These are phyloP conservation scores for Parus major DNA, from an alignment of 2,113 vertebrate species.

Conservation along the genomic window DNA sequence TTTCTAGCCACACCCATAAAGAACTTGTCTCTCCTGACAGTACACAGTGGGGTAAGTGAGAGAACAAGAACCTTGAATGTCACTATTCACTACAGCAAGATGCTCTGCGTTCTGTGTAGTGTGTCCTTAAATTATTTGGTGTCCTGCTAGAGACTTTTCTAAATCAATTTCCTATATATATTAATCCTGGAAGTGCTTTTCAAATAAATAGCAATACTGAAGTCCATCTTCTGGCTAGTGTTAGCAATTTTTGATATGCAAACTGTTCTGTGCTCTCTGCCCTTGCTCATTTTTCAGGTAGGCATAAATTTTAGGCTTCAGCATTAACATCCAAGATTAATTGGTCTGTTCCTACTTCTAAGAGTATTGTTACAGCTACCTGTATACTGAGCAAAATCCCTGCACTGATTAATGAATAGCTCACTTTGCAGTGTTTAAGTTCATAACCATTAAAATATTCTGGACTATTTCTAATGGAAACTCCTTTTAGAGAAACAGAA, in stretches of 20 bases:
- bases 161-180: neutral
- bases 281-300: neutral
- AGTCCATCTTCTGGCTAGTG: neutral
- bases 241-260: neutral
- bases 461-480: neutral
- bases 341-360: neutral
- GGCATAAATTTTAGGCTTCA: neutral
- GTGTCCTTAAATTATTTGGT: neutral
- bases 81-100: neutral
- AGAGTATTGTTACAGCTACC: constrained; percentile 38
- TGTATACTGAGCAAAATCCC: neutral
- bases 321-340: neutral
- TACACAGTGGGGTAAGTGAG: neutral
- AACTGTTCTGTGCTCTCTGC: neutral
- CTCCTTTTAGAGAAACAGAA: neutral
- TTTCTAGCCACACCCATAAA: neutral
- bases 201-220: neutral
- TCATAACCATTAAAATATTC: neutral
- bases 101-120: neutral
- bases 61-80: neutral
- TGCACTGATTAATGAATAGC: neutral
- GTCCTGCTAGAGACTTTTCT: neutral
- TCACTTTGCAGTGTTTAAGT: neutral
- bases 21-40: neutral
- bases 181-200: neutral